phyloP scores from a whole-genome alignment of 2,113 vertebrate species.

The Leuciscus idus region DNA sequence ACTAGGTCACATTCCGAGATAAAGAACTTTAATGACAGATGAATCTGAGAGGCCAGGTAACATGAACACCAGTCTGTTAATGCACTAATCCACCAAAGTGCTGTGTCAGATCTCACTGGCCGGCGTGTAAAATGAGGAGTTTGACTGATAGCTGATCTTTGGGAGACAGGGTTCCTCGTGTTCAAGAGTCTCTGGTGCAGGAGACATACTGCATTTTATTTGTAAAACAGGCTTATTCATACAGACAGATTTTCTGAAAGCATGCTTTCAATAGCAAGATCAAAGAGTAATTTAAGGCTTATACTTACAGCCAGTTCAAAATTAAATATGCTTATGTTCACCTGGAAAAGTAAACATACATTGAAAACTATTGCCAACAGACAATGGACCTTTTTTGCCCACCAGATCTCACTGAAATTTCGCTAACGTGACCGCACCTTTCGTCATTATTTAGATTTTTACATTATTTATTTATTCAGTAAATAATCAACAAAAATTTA shows the following conservation, averaged over 20 bases:
- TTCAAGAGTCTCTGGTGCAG: not conserved
- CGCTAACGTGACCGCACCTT: too few species aligned
- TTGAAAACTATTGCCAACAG: too few species aligned
- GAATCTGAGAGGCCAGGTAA: conserved; percentile 42
- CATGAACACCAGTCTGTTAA: conserved; percentile 48
- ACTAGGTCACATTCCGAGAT: conserved; percentile 21
- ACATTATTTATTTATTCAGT: not conserved
- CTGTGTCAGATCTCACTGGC: conserved; percentile 56
- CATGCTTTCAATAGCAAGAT: not conserved
- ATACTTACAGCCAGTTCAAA: not conserved
- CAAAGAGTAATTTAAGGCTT: conserved; percentile 3
- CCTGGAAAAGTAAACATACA: not conserved
- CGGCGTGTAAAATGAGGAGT: conserved; percentile 67
- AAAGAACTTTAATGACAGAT: conserved; percentile 37
- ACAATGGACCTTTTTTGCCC: too few species aligned
- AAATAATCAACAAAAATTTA: not conserved
- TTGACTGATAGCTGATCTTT: conserved; percentile 51
- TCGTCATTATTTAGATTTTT: not conserved
- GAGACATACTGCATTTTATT: not conserved
- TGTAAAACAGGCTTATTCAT: not conserved
- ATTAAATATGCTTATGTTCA: not conserved
- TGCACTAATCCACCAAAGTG: conserved; percentile 61
- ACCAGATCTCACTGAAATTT: too few species aligned
- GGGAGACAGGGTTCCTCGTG: conserved; percentile 29
- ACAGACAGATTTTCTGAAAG: not conserved